phyloP scores from a whole-genome alignment of 37 sponge, comb jelly and placozoan genomes.

The Cladorhizidae sp. region DNA sequence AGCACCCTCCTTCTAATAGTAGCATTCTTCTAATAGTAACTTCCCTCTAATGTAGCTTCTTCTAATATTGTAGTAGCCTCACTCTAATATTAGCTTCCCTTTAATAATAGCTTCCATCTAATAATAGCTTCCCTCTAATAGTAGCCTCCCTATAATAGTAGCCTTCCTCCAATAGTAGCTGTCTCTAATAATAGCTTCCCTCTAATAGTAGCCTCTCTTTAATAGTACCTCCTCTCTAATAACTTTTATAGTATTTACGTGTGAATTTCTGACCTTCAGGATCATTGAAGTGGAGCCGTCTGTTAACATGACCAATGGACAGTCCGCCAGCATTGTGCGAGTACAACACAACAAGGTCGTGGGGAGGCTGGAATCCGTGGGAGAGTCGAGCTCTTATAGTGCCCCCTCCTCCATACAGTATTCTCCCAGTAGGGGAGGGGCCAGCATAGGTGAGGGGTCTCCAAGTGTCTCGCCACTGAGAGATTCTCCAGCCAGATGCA shows the following conservation, averaged over 20 bases:
- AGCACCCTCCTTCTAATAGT: too few relatives aligned
- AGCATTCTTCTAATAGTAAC: too few relatives aligned
- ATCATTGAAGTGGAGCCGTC: conserved; percentile 59
- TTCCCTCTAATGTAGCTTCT: too few relatives aligned
- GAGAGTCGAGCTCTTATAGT: background rate
- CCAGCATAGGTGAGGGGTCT: background rate
- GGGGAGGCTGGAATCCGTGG: conserved; percentile 3
- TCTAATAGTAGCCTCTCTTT: too few relatives aligned
- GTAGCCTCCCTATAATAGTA: too few relatives aligned
- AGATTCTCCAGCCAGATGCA: background rate
- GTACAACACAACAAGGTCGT: conserved; percentile 24
- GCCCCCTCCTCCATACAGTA: background rate
- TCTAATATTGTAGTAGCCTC: too few relatives aligned
- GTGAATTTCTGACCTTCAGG: background rate
- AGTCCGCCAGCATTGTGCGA: conserved; percentile 6
- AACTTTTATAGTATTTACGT: too few relatives aligned
- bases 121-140: too few relatives aligned
- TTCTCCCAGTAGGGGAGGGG: too few relatives aligned
- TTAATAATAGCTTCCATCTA: background rate
- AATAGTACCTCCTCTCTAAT: background rate
- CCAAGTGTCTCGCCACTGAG: background rate
- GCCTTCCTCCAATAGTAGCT: too few relatives aligned
- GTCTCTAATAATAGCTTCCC: too few relatives aligned
- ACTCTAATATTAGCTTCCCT: background rate
- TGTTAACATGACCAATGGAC: conserved; percentile 29